Conservation (phyloP, 2,797 vertebrate species). For the Gallinago nigripennis region DNA sequence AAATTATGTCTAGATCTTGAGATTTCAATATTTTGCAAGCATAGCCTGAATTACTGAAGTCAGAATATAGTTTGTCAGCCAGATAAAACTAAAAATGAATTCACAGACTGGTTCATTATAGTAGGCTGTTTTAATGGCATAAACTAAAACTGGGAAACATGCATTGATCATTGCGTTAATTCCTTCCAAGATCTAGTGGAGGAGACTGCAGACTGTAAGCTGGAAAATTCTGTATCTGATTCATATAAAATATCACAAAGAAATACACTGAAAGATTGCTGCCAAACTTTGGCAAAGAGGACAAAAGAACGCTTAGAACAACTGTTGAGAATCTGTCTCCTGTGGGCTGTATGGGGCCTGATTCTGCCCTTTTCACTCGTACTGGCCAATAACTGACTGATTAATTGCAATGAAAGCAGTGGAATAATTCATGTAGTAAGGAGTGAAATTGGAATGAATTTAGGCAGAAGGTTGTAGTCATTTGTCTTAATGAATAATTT, state of each 20-base stretch:
- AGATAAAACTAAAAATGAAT: neutral
- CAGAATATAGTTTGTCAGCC: neutral
- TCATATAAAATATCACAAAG: neutral
- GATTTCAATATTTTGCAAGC: neutral
- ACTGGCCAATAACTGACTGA: neutral
- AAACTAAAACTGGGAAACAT: neutral
- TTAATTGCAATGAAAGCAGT: neutral
- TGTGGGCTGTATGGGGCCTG: neutral
- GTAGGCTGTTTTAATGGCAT: neutral
- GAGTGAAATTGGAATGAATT: neutral
- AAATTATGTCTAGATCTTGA: neutral
- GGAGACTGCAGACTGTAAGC: neutral
- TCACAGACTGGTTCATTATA: neutral
- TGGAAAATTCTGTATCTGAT: neutral
- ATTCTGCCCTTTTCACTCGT: neutral
- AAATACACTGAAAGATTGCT: neutral
- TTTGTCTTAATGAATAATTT: conserved; percentile 15
- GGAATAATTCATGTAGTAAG: neutral
- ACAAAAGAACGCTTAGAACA: neutral
- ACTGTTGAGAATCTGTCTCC: neutral
- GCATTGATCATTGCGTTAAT: neutral
- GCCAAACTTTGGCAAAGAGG: neutral
- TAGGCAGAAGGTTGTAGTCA: neutral
- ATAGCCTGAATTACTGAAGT: neutral
- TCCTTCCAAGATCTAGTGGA: neutral